Conservation (phyloP, 2,113 vertebrate genomes). For the Gadus chalcogrammus region DNA sequence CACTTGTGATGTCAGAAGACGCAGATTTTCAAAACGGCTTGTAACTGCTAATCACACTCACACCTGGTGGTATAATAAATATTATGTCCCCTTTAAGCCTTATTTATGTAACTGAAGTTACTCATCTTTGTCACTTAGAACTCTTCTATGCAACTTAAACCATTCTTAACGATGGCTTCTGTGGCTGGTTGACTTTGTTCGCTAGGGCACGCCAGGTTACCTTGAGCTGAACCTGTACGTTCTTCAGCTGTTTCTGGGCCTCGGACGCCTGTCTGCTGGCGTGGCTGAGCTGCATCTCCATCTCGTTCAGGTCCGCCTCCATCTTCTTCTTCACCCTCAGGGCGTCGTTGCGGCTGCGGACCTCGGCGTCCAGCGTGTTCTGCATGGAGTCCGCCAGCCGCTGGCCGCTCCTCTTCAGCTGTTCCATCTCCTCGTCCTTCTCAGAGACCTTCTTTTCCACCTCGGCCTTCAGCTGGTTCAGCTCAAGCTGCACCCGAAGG, state of each 20-base stretch:
- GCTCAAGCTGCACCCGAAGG: slow-evolving; percentile 35
- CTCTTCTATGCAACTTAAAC: no score
- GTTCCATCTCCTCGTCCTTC: slow-evolving; percentile 66
- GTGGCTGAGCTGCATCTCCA: slow-evolving; percentile 50
- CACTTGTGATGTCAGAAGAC: no score
- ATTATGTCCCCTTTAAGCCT: no score
- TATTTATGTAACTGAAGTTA: no score
- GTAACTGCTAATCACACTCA: no score
- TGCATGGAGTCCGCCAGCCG: slow-evolving; percentile 36
- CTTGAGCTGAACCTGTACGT: slow-evolving; percentile 45
- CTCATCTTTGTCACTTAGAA: no score
- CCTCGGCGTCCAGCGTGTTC: slow-evolving; percentile 37
- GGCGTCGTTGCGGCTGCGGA: slow-evolving; percentile 42
- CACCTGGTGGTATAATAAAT: no score
- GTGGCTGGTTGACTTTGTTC: slow-evolving; percentile 1
- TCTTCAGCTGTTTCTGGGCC: slow-evolving; percentile 64
- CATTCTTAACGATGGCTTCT: background rate
- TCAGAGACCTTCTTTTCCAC: slow-evolving; percentile 53
- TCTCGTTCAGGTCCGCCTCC: slow-evolving; percentile 49
- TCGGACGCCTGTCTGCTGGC: slow-evolving; percentile 58
- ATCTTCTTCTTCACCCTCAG: slow-evolving; percentile 48
- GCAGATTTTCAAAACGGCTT: no score
- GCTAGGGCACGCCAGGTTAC: background rate
- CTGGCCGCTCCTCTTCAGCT: slow-evolving; percentile 61
- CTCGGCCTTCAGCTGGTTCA: slow-evolving; percentile 57